Evolutionary conservation across 1,140 invertebrate species (phyloP).

Genomic region (Drosophila takahashii): DNA sequence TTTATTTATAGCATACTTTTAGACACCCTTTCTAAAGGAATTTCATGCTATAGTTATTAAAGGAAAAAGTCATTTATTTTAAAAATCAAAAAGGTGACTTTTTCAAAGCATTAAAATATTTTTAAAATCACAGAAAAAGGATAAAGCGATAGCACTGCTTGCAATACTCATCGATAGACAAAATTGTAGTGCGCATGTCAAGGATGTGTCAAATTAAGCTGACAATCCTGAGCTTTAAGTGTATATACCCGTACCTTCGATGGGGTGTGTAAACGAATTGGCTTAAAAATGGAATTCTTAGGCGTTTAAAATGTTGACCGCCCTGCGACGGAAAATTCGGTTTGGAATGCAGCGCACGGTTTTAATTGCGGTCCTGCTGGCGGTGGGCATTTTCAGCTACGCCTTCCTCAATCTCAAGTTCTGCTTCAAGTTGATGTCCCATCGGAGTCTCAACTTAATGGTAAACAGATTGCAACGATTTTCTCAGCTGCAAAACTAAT

Average conservation of each 20-base stretch:
- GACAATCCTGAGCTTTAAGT: constrained; percentile 37
- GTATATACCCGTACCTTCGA: constrained; percentile 45
- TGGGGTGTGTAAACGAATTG: constrained; percentile 32
- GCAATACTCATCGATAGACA: constrained; percentile 41
- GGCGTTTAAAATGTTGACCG: constrained; percentile 66
- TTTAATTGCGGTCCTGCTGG: constrained; percentile 71
- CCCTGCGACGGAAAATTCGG: constrained; percentile 72
- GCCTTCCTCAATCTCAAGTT: constrained; percentile 80
- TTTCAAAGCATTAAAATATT: not conserved
- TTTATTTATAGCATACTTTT: too few species aligned
- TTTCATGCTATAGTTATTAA: too few species aligned
- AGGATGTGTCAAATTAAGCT: constrained; percentile 27
- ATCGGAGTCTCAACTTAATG: constrained; percentile 75
- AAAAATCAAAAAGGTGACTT: too few species aligned
- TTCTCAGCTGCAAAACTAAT: not conserved
- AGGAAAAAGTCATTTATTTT: too few species aligned
- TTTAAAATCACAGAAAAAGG: not conserved
- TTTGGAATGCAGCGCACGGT: constrained; percentile 75
- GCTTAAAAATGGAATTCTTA: constrained; percentile 34
- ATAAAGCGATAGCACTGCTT: not conserved
- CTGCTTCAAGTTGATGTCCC: constrained; percentile 80
- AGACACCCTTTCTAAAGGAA: too few species aligned
- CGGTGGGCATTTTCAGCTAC: constrained; percentile 72
- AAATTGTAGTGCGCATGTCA: constrained; percentile 48
- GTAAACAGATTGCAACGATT: constrained; percentile 28